A percentile compares a stretch with the other conserved stretches of the same genome.
Evolutionary conservation across 2,113 vertebrate species (phyloP).

Genomic region (Hydrolagus affinis): DNA sequence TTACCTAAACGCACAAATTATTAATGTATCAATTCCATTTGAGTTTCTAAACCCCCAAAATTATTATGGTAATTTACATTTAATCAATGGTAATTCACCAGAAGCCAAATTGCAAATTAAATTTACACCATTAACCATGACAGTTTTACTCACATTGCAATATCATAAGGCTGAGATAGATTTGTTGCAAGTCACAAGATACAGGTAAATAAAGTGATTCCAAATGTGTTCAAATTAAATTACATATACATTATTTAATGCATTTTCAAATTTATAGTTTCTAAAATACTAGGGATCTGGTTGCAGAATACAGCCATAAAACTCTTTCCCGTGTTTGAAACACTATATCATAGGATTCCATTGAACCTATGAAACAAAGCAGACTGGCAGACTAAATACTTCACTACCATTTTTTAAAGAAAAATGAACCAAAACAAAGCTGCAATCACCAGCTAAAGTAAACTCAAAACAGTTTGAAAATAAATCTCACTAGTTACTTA

Average conservation of each 20-base stretch:
- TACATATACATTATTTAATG: background rate
- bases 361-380: conserved; percentile 11
- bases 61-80: background rate
- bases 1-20: background rate
- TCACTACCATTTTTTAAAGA: background rate
- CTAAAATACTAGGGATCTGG: background rate
- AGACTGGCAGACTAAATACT: conserved; percentile 18
- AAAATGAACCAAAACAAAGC: background rate
- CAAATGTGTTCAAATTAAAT: background rate
- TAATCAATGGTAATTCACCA: background rate
- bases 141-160: background rate
- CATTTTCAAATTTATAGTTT: background rate
- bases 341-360: background rate
- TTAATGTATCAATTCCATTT: background rate
- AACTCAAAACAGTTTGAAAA: background rate
- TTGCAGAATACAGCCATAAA: conserved; percentile 19
- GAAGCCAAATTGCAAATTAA: background rate
- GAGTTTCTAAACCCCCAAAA: background rate
- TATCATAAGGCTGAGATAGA: background rate
- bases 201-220: background rate
- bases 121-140: background rate
- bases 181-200: background rate
- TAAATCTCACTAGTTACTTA: background rate
- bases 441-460: background rate
- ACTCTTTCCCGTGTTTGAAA: conserved; percentile 5